Base-by-base conservation (phyloP, 2,797 vertebrate genomes). In the Typhlichthys subterraneus region DNA sequence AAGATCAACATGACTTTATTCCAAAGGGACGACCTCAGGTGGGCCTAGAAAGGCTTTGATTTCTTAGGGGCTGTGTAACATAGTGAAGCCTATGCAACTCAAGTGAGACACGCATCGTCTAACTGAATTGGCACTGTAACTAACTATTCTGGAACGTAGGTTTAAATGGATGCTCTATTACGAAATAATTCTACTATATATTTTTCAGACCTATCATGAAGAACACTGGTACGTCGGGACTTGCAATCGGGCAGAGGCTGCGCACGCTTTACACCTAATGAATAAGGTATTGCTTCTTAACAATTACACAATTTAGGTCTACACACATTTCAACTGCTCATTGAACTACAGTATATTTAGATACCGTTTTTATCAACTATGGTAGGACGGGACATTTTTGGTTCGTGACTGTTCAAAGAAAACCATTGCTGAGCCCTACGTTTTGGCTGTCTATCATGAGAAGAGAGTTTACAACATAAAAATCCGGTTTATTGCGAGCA, bases 401-500 rank as follows among this genome's bases (percentile, higher is more conserved):
- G 94, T 98, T 12, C 93, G 97, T 61, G 92, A 97, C 59, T 93
- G 92, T 67, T 96, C 95, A 54, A 83, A 73, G 45, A 93, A 85
- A 79, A 92, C 88, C 65, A 75, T 47, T 38, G 64, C 91, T 1
- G 94, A 96, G 19, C 97, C 96, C 0, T 91, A 94, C 0, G 95
- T 98, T 12, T 65, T 98, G 87, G 92, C 88, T 0, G 86, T 98
- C 70, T 96, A 94, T 69, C 87, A 94, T 0, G 79, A 91, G 63
- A 93, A 88, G 77, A 94, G 88, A 80, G 95, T 97, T 19, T 98
- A 95, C 79, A 96, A 97, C 12, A 90, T 98, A 29, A 96, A 97
- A 84, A 94, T 98, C 46, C 93, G 95, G 42, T 97, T 93, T 76
- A 84, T 94, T 4, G 89, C 91, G 53, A 81, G 76, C 2, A 88